A percentile compares a stretch with the other conserved stretches of the same genome.
phyloP scores from a whole-genome alignment of 2,888 invertebrate species.

The Crepidodera aurea region DNA sequence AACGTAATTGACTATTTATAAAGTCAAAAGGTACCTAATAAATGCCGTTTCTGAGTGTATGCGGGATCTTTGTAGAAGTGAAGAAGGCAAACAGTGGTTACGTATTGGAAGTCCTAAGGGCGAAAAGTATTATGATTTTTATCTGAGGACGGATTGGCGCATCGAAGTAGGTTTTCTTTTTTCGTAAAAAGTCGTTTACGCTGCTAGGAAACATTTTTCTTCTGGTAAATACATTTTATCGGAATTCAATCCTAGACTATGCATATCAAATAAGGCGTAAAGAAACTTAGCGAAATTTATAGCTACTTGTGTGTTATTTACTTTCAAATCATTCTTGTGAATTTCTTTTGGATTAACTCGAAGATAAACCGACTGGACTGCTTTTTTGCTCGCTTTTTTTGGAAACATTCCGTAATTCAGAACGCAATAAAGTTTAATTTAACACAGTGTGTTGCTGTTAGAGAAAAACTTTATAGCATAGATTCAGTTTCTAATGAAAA shows the following conservation, averaged over 20 bases:
- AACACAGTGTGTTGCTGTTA: too few species aligned
- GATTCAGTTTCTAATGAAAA: too few species aligned
- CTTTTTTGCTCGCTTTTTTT: too few species aligned
- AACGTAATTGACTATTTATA: too few species aligned
- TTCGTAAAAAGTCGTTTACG: slow-evolving; percentile 4
- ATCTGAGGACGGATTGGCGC: slow-evolving; percentile 13
- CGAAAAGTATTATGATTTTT: slow-evolving; percentile 10
- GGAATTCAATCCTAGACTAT: slow-evolving; percentile 23
- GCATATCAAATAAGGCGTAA: slow-evolving; percentile 18
- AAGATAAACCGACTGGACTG: too few species aligned
- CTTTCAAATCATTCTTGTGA: neutral
- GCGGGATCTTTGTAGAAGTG: too few species aligned
- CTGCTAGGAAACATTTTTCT: slow-evolving; percentile 20
- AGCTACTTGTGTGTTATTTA: neutral
- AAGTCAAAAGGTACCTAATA: too few species aligned
- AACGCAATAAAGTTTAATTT: too few species aligned
- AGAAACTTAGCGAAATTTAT: neutral
- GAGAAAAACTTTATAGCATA: too few species aligned
- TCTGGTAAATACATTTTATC: slow-evolving; percentile 24
- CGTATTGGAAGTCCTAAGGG: slow-evolving; percentile 6
- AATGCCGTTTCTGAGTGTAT: neutral
- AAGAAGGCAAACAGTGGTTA: neutral
- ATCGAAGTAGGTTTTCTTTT: neutral
- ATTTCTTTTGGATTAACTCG: neutral
- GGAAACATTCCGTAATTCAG: too few species aligned